These are phyloP conservation scores for Agrotis ipsilon DNA, from an alignment of 2,888 invertebrate species.

Conservation along the genomic window DNA sequence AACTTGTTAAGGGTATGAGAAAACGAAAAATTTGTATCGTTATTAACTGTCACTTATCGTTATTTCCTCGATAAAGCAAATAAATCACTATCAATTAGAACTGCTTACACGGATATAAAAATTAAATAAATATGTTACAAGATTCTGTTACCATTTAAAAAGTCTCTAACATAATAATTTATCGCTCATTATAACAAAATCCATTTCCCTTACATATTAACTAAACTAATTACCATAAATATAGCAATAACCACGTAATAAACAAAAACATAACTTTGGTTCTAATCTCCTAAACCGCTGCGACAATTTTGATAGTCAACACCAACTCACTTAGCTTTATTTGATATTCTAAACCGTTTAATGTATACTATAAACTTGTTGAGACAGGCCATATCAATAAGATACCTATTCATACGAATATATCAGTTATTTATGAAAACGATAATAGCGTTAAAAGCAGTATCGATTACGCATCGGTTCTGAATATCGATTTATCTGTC, in stretches of 20 bases:
- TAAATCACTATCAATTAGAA: background rate
- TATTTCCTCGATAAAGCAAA: background rate
- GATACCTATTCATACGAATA: constrained; percentile 46
- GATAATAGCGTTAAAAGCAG: constrained; percentile 44
- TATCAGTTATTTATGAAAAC: constrained; percentile 48
- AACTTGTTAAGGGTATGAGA: background rate
- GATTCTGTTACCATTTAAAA: background rate
- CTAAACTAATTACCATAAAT: constrained; percentile 45
- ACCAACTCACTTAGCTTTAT: constrained; percentile 41
- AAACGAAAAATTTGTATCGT: background rate
- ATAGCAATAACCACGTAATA: constrained; percentile 38
- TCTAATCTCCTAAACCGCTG: constrained; percentile 41
- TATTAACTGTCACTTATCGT: background rate
- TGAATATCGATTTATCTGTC: constrained; percentile 56
- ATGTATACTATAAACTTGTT: constrained; percentile 45
- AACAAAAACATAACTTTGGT: constrained; percentile 30
- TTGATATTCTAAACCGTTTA: constrained; percentile 40
- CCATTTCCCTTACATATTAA: constrained; percentile 17
- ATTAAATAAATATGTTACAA: background rate
- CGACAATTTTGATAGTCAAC: constrained; percentile 45
- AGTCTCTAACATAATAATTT: constrained; percentile 17
- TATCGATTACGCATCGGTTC: constrained; percentile 48
- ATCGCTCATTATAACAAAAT: constrained; percentile 20
- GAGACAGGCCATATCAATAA: constrained; percentile 42
- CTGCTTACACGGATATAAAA: background rate